Evolutionary conservation across 92 coral and sea anemone species (phyloP), one percentile per base, ranked within the genome.

Genomic region (Meandrina meandrites): DNA sequence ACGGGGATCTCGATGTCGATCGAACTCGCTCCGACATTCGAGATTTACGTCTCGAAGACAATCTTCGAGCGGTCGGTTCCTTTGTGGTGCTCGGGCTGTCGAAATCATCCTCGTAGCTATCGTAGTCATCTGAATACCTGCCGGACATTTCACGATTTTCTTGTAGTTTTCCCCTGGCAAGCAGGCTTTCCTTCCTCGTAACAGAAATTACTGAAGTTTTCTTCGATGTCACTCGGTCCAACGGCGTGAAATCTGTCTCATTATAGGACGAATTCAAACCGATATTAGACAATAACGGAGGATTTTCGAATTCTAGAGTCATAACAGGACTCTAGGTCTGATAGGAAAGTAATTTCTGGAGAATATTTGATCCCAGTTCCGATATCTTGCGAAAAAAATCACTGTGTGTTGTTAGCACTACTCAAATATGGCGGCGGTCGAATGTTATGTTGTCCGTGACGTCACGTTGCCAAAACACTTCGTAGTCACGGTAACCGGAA

Each of bases 101-200:
- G 79, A 96, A 96, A 89, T 96, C 99, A n/a, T 96, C 99, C 27
- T 95, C 99, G 45, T 96, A 96, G 76, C 97, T 96, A 53, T 94
- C 98, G 24, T 94, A 93, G 28, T 93, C 90, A 81, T 94, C 98
- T 16, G 98, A 94, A 76, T 94, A 91, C 78, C 89, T 81, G 83
- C 83, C 90, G 18, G 94, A 90, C 98, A 94, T 94, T 37, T 91
- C 91, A 19, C 81, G 24, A 28, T 82, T 82, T 35, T 86, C 85
- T 17, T 79, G 35, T 40, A 24, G 76, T 42, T 92, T 87, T 72
- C 64, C 86, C 40, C 75, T 84, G 73, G 91, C 78, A 35, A 82
- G 82, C 60, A 88, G 80, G 67, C 89, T 82, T 84, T 90, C 89
- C 80, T 87, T 93, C 58, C 75, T 75, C 69, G 93, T 78, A 10